These are phyloP conservation scores for Neoarius graeffei DNA, from an alignment of 2,113 vertebrate genomes.

Conservation along the genomic window DNA sequence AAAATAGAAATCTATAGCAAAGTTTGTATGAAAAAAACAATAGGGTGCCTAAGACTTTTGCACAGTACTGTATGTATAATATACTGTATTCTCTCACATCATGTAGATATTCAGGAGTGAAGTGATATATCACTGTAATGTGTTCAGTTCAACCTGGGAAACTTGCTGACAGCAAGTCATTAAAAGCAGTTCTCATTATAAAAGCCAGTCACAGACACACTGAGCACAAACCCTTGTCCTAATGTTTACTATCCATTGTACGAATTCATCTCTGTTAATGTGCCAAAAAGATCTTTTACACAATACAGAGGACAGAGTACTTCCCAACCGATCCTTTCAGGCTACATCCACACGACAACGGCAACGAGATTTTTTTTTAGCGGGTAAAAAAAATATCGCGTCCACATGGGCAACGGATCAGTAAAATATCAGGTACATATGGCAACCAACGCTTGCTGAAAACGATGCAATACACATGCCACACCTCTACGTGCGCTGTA, in stretches of 20 bases:
- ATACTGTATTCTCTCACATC: neutral
- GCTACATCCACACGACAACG: too few species aligned
- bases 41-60: too few species aligned
- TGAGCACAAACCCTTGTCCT: neutral
- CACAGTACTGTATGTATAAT: too few species aligned
- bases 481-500: too few species aligned
- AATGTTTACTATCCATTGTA: neutral
- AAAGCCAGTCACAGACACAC: neutral
- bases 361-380: too few species aligned
- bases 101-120: neutral
- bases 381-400: too few species aligned
- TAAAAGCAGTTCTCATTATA: neutral
- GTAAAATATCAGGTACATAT: too few species aligned
- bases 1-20: too few species aligned
- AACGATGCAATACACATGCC: too few species aligned
- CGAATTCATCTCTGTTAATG: neutral
- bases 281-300: neutral
- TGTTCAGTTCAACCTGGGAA: neutral
- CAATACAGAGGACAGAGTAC: neutral
- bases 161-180: neutral
- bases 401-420: too few species aligned
- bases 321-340: neutral
- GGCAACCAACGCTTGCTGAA: too few species aligned
- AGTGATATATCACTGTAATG: neutral
- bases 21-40: too few species aligned